Evolutionary conservation across 2,888 invertebrate species (phyloP).

Genomic region (Oscheius onirici): DNA sequence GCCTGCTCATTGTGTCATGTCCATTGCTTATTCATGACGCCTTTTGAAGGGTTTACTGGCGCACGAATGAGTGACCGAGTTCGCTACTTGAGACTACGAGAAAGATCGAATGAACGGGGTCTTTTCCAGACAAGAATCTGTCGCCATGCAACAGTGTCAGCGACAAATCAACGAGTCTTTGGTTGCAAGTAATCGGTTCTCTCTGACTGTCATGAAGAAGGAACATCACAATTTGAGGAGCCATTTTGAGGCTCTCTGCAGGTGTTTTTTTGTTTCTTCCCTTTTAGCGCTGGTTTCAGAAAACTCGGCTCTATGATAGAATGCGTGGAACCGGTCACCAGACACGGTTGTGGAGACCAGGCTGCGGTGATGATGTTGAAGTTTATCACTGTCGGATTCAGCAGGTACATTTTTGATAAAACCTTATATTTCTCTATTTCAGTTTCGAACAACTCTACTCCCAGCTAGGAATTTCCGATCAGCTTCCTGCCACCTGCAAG

Average conservation of each 20-base stretch:
- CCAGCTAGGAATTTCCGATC: conserved; percentile 58
- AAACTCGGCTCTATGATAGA: conserved; percentile 57
- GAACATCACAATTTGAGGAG: conserved; percentile 54
- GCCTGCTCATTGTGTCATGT: neutral
- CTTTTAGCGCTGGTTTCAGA: conserved; percentile 31
- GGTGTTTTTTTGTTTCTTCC: conserved; percentile 30
- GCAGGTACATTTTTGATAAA: conserved; percentile 39
- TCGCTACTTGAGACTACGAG: too few species aligned
- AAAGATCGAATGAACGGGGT: neutral
- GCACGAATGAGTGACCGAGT: conserved; percentile 17
- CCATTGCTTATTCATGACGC: conserved; percentile 30
- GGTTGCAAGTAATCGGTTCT: conserved; percentile 53
- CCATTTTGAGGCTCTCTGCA: conserved; percentile 57
- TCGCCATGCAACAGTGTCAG: conserved; percentile 50
- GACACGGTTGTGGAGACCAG: conserved; percentile 54
- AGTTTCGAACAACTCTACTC: conserved; percentile 61
- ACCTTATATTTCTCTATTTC: too few species aligned
- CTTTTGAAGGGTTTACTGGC: conserved; percentile 31
- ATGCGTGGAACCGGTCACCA: conserved; percentile 58
- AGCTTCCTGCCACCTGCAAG: conserved; percentile 55
- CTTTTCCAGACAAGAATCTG: conserved; percentile 47
- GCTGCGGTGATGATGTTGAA: conserved; percentile 59
- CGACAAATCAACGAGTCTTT: conserved; percentile 53
- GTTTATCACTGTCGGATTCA: conserved; percentile 61
- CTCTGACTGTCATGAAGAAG: conserved; percentile 52